phyloP scores from a whole-genome alignment of 2,113 vertebrate genomes.

The Cebus imitator region DNA sequence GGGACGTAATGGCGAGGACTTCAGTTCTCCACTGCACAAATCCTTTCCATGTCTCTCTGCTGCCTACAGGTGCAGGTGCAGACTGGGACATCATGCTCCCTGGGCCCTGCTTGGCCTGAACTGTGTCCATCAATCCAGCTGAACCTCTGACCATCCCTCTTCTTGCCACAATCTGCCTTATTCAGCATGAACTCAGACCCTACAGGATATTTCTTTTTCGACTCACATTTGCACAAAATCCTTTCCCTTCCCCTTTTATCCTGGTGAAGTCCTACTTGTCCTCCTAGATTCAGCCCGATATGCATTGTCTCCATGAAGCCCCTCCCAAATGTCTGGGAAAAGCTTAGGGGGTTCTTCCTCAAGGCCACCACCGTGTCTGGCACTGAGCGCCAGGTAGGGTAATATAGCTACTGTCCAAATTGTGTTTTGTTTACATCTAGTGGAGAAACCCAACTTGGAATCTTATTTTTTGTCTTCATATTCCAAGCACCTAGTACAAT shows the following conservation, averaged over 20 bases:
- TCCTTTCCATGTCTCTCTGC: neutral
- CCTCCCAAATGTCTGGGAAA: neutral
- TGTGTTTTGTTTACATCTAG: neutral
- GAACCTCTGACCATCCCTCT: neutral
- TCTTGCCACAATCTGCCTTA: neutral
- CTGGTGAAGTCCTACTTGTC: neutral
- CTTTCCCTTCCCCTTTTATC: neutral
- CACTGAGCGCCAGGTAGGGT: neutral
- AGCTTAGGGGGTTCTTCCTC: neutral
- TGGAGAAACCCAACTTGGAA: neutral
- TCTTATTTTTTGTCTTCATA: neutral
- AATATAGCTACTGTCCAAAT: too few species aligned
- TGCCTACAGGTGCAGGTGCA: neutral
- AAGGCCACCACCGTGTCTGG: neutral
- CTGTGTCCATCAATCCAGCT: too few species aligned
- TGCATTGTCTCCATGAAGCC: accelerated
- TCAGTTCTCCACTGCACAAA: neutral
- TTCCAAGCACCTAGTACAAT: neutral
- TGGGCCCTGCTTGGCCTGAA: neutral
- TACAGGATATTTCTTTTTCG: neutral
- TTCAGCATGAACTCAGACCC: neutral
- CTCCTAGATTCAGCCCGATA: neutral
- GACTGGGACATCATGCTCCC: neutral
- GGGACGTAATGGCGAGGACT: neutral
- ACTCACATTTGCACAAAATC: neutral